Evolutionary conservation across 1,140 invertebrate species (phyloP).

Genomic region (Penaeus japonicus): DNA sequence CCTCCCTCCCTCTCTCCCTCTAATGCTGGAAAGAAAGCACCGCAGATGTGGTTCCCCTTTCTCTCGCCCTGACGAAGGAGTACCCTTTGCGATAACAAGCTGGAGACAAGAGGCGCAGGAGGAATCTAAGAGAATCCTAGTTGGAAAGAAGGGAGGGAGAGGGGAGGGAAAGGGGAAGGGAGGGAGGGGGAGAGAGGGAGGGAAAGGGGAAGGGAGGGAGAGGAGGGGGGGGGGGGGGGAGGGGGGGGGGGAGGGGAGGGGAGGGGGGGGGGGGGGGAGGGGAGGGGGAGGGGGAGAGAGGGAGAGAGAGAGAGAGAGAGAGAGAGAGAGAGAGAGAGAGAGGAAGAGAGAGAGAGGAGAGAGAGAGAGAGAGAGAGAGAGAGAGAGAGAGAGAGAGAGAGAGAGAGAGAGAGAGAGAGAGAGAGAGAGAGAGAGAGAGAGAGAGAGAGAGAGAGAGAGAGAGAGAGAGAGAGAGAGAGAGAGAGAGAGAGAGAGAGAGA

Average conservation of each 20-base stretch:
- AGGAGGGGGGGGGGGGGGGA: not conserved
- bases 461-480: constrained; percentile 13
- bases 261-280: not conserved
- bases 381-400: not conserved
- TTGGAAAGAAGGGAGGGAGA: not conserved
- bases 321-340: not conserved
- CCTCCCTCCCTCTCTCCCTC: not conserved
- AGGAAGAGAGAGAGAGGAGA: not conserved
- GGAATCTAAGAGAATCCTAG: not conserved
- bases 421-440: not conserved
- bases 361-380: not conserved
- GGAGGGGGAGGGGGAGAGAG: not conserved
- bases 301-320: not conserved
- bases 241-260: not conserved
- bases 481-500: constrained; percentile 9
- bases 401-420: not conserved
- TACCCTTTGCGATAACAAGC: not conserved
- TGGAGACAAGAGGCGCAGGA: not conserved
- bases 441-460: constrained; percentile 22
- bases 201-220: not conserved
- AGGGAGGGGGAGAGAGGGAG: constrained; percentile 2
- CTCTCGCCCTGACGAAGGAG: not conserved
- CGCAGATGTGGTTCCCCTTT: not conserved
- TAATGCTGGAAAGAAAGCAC: too few species aligned
- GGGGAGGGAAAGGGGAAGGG: not conserved